Evolutionary conservation across 1,140 invertebrate genomes (phyloP).

Genomic region (Charaxes varanes): DNA sequence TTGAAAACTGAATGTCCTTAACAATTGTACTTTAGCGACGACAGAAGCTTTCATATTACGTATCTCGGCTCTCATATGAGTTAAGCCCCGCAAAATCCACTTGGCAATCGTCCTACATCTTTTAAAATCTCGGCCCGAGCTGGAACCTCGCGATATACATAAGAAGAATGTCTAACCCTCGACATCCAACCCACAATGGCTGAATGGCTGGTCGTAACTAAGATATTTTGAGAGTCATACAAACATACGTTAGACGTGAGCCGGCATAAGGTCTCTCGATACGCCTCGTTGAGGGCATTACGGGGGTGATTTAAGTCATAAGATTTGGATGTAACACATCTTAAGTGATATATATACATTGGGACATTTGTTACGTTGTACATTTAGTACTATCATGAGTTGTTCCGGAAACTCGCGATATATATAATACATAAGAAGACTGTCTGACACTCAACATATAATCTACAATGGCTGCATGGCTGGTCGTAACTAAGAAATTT

Average conservation of each 20-base stretch:
- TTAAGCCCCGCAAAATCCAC: slow-evolving; percentile 7
- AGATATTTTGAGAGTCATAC: slow-evolving; percentile 48
- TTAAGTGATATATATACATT: no score
- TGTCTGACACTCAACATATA: slow-evolving; percentile 14
- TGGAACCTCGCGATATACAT: slow-evolving; percentile 16
- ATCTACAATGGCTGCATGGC: slow-evolving; percentile 16
- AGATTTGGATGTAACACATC: slow-evolving; percentile 5
- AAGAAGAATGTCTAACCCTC: slow-evolving; percentile 16
- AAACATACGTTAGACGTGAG: slow-evolving; percentile 47
- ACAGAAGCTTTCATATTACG: slow-evolving; percentile 6
- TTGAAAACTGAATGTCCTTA: no score
- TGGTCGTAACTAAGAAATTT: slow-evolving; percentile 45
- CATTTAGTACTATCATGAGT: slow-evolving; percentile 18
- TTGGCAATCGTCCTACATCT: slow-evolving; percentile 23
- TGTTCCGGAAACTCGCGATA: slow-evolving; percentile 15
- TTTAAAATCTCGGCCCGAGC: slow-evolving; percentile 18
- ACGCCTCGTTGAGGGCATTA: slow-evolving; percentile 43
- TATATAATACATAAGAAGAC: slow-evolving; percentile 18
- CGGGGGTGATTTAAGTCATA: slow-evolving; percentile 19
- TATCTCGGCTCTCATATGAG: slow-evolving; percentile 6
- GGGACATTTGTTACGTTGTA: no score
- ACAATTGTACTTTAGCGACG: no score
- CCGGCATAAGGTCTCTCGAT: slow-evolving; percentile 33
- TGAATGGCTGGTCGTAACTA: slow-evolving; percentile 33
- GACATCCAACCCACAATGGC: slow-evolving; percentile 17